Conservation (phyloP, 2,113 vertebrate species). For the Brachypodius melanocephalos region DNA sequence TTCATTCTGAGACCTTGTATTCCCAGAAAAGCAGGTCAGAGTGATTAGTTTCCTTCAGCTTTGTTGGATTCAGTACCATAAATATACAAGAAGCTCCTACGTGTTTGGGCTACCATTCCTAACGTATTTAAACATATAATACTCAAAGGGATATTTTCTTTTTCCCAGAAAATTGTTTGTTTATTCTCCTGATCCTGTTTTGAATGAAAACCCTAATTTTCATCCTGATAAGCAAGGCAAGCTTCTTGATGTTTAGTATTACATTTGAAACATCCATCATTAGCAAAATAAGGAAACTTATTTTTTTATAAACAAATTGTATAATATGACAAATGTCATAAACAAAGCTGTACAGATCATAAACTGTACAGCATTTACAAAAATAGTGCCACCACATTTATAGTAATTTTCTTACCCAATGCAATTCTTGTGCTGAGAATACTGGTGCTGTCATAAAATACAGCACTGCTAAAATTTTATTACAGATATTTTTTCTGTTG, state of each 20-base stretch:
- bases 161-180: neutral
- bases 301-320: neutral
- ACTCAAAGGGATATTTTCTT: neutral
- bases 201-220: neutral
- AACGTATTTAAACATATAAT: neutral
- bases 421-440: neutral
- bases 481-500: neutral
- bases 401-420: neutral
- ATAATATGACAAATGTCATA: neutral
- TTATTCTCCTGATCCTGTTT: neutral
- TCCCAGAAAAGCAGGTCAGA: constrained; percentile 14
- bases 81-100: neutral
- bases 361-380: neutral
- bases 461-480: neutral
- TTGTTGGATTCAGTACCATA: neutral
- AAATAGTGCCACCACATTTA: neutral
- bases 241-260: neutral
- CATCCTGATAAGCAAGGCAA: neutral
- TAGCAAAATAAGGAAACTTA: neutral
- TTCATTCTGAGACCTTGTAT: neutral
- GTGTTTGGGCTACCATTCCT: neutral
- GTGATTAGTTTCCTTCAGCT: neutral
- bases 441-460: neutral
- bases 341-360: neutral
- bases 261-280: neutral